Conservation (phyloP, 2,888 invertebrate genomes). For the Mamestra brassicae region DNA sequence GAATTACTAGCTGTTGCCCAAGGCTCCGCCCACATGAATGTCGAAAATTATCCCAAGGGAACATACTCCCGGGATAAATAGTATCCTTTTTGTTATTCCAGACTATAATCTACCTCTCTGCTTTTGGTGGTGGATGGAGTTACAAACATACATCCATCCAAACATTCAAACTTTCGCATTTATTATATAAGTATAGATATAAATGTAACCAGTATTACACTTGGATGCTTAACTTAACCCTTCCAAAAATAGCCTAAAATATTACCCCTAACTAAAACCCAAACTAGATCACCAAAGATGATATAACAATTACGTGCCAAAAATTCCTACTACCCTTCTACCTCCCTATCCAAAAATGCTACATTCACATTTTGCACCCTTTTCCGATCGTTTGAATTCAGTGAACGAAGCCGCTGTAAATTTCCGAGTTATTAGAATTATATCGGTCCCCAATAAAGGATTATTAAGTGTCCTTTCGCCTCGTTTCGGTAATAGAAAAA, state of each 20-base stretch:
- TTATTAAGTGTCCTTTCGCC: constrained; percentile 58
- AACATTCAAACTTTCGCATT: too few species aligned
- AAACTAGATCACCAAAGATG: constrained; percentile 33
- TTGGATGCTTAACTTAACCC: too few species aligned
- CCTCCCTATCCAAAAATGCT: constrained; percentile 39
- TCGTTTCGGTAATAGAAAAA: constrained; percentile 62
- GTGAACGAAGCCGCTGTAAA: constrained; percentile 58
- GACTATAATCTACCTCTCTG: too few species aligned
- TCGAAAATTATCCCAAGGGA: too few species aligned
- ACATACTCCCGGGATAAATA: too few species aligned
- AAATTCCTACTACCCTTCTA: constrained; percentile 35
- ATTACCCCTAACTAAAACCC: neutral
- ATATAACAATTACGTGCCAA: constrained; percentile 55
- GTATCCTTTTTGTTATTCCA: too few species aligned
- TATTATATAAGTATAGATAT: too few species aligned
- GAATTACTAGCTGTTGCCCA: too few species aligned
- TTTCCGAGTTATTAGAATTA: constrained; percentile 67
- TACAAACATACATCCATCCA: too few species aligned
- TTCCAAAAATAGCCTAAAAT: neutral
- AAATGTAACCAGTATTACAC: too few species aligned
- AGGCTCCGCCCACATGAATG: too few species aligned
- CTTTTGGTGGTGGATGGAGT: too few species aligned
- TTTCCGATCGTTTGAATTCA: constrained; percentile 60
- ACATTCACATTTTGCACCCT: constrained; percentile 51
- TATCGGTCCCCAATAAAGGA: constrained; percentile 62